Evolutionary conservation across 2,113 vertebrate species (phyloP).

Genomic region (Solenodon paradoxus): DNA sequence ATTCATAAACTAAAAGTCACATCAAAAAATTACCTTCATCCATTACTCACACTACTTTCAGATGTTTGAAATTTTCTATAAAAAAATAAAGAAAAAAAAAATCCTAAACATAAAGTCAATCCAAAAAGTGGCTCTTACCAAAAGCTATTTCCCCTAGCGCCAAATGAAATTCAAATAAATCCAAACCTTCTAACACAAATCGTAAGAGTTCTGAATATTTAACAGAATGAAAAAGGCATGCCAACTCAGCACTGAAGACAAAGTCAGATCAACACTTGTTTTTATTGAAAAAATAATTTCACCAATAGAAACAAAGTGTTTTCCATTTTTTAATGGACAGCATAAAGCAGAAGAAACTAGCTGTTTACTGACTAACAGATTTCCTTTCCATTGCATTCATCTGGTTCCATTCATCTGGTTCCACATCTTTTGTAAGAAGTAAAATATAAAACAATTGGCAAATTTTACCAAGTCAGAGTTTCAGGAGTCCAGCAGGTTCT

Average conservation of each 20-base stretch:
- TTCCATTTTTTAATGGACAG: background rate
- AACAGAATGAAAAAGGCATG: constrained; percentile 27
- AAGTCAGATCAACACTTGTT: background rate
- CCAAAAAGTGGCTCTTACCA: background rate
- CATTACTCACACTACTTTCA: background rate
- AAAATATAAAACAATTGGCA: background rate
- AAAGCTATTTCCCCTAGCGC: background rate
- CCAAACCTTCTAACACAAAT: constrained; percentile 13
- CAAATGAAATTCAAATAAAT: constrained; percentile 37
- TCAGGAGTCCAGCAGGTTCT: background rate
- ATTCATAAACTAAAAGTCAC: background rate
- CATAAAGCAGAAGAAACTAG: background rate
- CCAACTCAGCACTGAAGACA: background rate
- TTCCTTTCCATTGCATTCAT: background rate
- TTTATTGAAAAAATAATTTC: background rate
- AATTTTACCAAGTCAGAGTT: background rate
- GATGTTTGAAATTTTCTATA: background rate
- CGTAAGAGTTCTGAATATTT: constrained; percentile 22
- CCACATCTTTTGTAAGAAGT: background rate
- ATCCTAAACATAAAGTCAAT: background rate
- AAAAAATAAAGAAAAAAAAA: constrained; percentile 2
- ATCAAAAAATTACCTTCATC: background rate
- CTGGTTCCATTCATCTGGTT: background rate
- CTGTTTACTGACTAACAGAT: background rate
- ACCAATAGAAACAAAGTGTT: background rate